A percentile compares a stretch with the other conserved stretches of the same genome.
phyloP scores from a whole-genome alignment of 2,888 invertebrate species.

The Lasioglossum morio region DNA sequence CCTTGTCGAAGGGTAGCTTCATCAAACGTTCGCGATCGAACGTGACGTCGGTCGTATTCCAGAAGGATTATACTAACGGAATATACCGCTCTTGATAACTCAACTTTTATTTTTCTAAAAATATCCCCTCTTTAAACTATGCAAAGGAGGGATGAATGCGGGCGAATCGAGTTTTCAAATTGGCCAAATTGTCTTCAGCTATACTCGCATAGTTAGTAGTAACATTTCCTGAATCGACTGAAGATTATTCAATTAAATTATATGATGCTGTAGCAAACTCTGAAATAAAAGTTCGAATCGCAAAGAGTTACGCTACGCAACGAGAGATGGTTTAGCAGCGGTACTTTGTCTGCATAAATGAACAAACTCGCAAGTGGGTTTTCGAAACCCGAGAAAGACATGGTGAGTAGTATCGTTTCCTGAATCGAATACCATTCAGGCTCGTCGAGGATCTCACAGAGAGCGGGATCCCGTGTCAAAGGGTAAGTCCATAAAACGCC shows the following conservation, averaged over 20 bases:
- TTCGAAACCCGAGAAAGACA: too few species aligned
- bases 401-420: neutral
- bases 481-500: slow-evolving; percentile 21
- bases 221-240: neutral
- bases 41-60: slow-evolving; percentile 46
- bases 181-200: too few species aligned
- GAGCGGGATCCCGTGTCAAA: neutral
- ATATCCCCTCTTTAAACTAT: too few species aligned
- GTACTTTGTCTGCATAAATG: too few species aligned
- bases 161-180: too few species aligned
- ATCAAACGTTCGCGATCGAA: slow-evolving; percentile 32
- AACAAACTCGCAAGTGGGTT: too few species aligned
- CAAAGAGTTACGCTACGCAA: too few species aligned
- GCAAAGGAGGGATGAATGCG: too few species aligned
- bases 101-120: too few species aligned
- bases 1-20: neutral
- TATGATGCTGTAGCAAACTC: neutral
- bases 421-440: neutral
- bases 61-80: neutral
- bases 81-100: neutral
- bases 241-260: neutral
- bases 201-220: too few species aligned
- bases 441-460: neutral
- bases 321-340: too few species aligned
- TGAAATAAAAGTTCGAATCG: too few species aligned